A percentile compares a stretch with the other conserved stretches of the same genome.
phyloP scores from a whole-genome alignment of 1,140 invertebrate genomes.

The Drosophila ogumai region DNA sequence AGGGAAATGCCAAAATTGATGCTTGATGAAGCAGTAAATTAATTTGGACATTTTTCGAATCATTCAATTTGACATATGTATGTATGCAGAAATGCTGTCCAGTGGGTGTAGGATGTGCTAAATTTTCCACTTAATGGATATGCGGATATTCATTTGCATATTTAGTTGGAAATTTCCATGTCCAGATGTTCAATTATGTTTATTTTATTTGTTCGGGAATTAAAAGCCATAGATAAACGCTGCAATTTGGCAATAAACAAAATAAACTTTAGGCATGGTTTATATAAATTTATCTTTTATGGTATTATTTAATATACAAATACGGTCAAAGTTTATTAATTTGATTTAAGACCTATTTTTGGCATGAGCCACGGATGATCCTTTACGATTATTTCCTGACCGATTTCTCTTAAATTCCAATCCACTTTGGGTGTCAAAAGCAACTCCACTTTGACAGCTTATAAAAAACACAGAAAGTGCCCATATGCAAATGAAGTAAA shows the following conservation, averaged over 20 bases:
- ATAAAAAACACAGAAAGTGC: conserved; percentile 22
- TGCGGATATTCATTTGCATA: conserved; percentile 39
- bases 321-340: not conserved
- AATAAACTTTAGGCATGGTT: not conserved
- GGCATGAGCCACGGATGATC: not conserved
- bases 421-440: conserved; percentile 20
- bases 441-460: conserved; percentile 37
- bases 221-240: conserved; percentile 2
- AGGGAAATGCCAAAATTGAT: conserved; percentile 48
- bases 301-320: not conserved
- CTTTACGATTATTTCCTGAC: not conserved
- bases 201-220: not conserved
- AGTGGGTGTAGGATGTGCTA: conserved; percentile 2
- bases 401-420: conserved; percentile 22
- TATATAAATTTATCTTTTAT: not conserved
- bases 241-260: not conserved
- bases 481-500: conserved; percentile 42
- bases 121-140: conserved; percentile 21
- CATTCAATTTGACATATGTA: conserved; percentile 24
- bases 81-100: conserved; percentile 17
- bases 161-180: conserved; percentile 12
- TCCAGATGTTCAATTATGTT: conserved; percentile 13
- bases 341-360: not conserved
- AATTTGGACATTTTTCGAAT: conserved; percentile 51
- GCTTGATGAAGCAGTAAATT: conserved; percentile 57